Evolutionary conservation across 2,113 vertebrate genomes (phyloP).

Genomic region (Takifugu bimaculatus): DNA sequence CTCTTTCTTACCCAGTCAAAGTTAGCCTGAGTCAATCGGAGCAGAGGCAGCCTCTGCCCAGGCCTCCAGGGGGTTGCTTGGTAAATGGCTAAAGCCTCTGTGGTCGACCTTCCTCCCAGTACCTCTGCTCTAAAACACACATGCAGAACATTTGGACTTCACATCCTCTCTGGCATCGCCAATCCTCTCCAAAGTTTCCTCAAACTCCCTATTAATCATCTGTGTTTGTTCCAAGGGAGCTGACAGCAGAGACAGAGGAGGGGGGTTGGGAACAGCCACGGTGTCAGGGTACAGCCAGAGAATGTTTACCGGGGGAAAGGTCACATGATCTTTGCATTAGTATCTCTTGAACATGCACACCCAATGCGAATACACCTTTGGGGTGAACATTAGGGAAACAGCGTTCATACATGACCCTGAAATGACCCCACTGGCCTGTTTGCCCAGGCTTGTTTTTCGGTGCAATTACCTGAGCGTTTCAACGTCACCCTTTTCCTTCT

Average conservation of each 20-base stretch:
- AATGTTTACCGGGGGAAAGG: conserved; percentile 44
- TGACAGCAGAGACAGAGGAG: conserved; percentile 24
- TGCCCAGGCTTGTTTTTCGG: too few species aligned
- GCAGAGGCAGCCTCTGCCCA: conserved; percentile 51
- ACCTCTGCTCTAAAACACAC: conserved; percentile 40
- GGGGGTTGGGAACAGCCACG: conserved; percentile 12
- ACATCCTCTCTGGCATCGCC: conserved; percentile 25
- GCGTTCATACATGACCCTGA: too few species aligned
- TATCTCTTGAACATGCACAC: not conserved
- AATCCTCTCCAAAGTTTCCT: conserved; percentile 35
- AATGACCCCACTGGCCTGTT: too few species aligned
- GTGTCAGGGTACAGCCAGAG: conserved; percentile 27
- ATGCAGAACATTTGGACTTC: conserved; percentile 26
- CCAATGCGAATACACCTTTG: not conserved
- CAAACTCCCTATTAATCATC: conserved; percentile 45
- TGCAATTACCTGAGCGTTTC: too few species aligned
- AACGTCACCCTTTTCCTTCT: too few species aligned
- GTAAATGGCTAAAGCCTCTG: conserved; percentile 60
- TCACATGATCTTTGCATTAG: conserved; percentile 23
- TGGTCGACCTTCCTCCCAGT: conserved; percentile 51
- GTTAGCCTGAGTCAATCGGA: conserved; percentile 51
- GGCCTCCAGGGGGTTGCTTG: conserved; percentile 54
- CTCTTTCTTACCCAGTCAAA: conserved; percentile 29
- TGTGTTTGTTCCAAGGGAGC: conserved; percentile 43
- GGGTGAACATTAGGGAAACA: too few species aligned